Conservation (phyloP, 2,113 vertebrate species). For the Canis aureus region DNA sequence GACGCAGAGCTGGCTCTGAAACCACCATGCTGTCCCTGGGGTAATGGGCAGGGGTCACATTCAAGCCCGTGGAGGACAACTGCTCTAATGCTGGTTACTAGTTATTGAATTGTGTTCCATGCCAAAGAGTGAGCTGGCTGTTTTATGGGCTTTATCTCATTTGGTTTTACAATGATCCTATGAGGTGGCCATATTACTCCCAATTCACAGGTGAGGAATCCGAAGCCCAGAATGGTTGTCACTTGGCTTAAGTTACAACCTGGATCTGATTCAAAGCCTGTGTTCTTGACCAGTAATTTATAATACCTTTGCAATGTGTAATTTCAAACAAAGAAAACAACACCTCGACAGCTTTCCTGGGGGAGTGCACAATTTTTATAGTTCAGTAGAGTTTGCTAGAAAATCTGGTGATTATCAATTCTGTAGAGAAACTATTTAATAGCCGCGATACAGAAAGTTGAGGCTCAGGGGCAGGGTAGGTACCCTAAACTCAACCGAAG, state of each 20-base stretch:
- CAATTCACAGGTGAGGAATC: not conserved
- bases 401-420: not conserved
- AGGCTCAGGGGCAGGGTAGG: not conserved
- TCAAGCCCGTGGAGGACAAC: too few species aligned
- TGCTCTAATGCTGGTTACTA: not conserved
- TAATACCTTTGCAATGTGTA: conserved; percentile 29
- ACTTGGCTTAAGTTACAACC: not conserved
- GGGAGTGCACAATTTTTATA: not conserved
- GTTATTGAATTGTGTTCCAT: not conserved
- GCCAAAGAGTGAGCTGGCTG: not conserved
- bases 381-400: not conserved
- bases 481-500: not conserved
- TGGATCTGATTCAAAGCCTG: not conserved
- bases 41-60: not conserved
- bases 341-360: not conserved
- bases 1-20: not conserved
- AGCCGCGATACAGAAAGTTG: not conserved
- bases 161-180: not conserved
- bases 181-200: not conserved
- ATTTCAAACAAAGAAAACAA: not conserved
- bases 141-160: not conserved
- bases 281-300: not conserved
- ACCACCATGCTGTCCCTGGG: not conserved
- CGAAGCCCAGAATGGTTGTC: not conserved
- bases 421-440: not conserved